A percentile compares a stretch with the other conserved stretches of the same genome.
phyloP scores from a whole-genome alignment of 2,888 invertebrate genomes.

The Automeris io region DNA sequence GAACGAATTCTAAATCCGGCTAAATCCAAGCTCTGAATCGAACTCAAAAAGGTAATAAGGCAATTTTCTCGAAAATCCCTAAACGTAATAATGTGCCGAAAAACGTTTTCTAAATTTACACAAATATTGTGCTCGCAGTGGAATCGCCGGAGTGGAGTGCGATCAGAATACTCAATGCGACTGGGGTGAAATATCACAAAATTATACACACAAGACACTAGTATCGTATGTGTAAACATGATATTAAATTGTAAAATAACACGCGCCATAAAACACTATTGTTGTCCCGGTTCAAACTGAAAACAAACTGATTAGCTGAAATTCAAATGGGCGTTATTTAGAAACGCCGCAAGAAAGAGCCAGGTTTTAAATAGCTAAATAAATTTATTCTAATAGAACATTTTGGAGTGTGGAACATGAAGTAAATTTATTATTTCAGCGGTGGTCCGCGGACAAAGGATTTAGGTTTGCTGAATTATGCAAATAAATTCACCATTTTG shows the following conservation, averaged over 20 bases:
- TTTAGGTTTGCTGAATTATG: slow-evolving; percentile 73
- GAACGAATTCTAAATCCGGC: slow-evolving; percentile 47
- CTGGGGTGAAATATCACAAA: slow-evolving; percentile 48
- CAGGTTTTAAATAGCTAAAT: slow-evolving; percentile 59
- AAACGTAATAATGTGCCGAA: slow-evolving; percentile 74
- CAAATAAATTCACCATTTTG: slow-evolving; percentile 76
- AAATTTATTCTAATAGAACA: slow-evolving; percentile 64
- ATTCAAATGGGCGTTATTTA: slow-evolving; percentile 30
- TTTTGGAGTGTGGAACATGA: slow-evolving; percentile 62
- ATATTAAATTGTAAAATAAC: slow-evolving; percentile 13
- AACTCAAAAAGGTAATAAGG: slow-evolving; percentile 73
- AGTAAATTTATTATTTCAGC: slow-evolving; percentile 72
- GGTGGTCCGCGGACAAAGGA: slow-evolving; percentile 69
- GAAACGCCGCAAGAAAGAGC: slow-evolving; percentile 38
- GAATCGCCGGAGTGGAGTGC: slow-evolving; percentile 60
- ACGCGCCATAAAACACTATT: slow-evolving; percentile 16
- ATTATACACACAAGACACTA: slow-evolving; percentile 34
- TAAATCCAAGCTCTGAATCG: slow-evolving; percentile 61
- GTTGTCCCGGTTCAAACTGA: slow-evolving; percentile 21
- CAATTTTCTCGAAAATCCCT: slow-evolving; percentile 75
- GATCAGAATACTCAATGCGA: slow-evolving; percentile 65
- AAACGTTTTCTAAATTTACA: slow-evolving; percentile 74
- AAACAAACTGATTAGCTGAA: slow-evolving; percentile 24
- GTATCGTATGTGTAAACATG: slow-evolving; percentile 3
- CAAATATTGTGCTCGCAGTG: slow-evolving; percentile 64